phyloP scores from a whole-genome alignment of 2,113 vertebrate species.

The Perca fluviatilis region DNA sequence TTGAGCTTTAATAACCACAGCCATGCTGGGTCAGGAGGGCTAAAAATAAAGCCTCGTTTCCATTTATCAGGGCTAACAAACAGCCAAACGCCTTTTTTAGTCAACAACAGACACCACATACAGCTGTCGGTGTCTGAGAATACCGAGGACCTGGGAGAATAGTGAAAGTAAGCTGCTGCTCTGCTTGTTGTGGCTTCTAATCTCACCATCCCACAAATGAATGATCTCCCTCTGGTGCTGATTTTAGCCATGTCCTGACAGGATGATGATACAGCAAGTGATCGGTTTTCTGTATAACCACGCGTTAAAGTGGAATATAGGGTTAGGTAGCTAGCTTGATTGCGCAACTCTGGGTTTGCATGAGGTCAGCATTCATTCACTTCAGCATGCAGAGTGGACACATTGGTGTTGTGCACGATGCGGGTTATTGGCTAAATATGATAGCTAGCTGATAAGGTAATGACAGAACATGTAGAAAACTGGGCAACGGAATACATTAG shows the following conservation, averaged over 20 bases:
- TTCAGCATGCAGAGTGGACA: not conserved
- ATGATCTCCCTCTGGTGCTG: not conserved
- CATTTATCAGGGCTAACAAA: conserved; percentile 13
- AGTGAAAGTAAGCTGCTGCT: conserved; percentile 2
- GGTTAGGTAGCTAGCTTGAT: too few relatives aligned
- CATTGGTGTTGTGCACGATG: not conserved
- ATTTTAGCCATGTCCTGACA: not conserved
- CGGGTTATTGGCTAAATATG: not conserved
- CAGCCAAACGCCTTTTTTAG: conserved; percentile 2
- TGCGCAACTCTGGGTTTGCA: not conserved
- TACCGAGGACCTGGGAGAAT: conserved; percentile 4
- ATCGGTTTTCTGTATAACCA: not conserved
- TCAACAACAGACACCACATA: conserved; percentile 17
- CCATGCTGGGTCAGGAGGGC: conserved; percentile 24
- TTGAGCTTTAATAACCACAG: conserved; percentile 5
- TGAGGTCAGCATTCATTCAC: not conserved
- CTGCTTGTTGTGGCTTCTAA: conserved; percentile 16
- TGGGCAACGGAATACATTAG: not conserved
- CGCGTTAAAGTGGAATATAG: too few relatives aligned
- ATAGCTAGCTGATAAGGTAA: not conserved
- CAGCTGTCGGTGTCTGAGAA: conserved; percentile 50
- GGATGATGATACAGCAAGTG: not conserved
- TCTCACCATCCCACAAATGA: conserved; percentile 19
- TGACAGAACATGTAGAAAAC: not conserved
- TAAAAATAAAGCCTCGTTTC: conserved; percentile 66